Conservation (phyloP, 2,888 invertebrate species). For the Orthosia gothica region DNA sequence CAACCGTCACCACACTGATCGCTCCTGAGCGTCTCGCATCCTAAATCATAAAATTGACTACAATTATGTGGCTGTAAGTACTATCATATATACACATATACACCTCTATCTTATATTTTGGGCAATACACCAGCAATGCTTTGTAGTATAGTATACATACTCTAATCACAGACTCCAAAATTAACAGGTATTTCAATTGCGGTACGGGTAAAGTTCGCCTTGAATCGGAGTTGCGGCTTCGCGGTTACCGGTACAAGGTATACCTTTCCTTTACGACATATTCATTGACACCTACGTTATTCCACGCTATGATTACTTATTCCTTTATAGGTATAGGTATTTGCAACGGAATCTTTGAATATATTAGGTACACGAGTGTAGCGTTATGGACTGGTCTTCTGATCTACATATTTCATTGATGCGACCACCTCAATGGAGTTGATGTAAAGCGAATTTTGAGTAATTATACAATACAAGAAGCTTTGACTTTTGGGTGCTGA, state of each 20-base stretch:
- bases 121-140: not conserved
- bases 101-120: not conserved
- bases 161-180: slow-evolving; percentile 19
- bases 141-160: not conserved
- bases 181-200: not conserved
- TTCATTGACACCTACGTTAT: slow-evolving; percentile 15
- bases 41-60: too few species aligned
- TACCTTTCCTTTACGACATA: slow-evolving; percentile 7
- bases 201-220: not conserved
- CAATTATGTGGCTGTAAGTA: not conserved
- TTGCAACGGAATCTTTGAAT: slow-evolving; percentile 53
- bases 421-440: slow-evolving; percentile 5
- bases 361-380: slow-evolving; percentile 18
- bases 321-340: slow-evolving; percentile 18
- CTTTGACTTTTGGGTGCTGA: not conserved
- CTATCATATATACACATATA: not conserved
- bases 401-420: slow-evolving; percentile 46
- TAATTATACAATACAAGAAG: not conserved
- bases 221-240: slow-evolving; percentile 11
- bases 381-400: slow-evolving; percentile 2
- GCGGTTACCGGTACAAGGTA: slow-evolving; percentile 21
- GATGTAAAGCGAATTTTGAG: not conserved
- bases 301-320: slow-evolving; percentile 37
- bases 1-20: too few species aligned
- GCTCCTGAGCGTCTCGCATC: too few species aligned